Conservation (phyloP, 1,140 invertebrate species). For the Meloidogyne chitwoodi region DNA sequence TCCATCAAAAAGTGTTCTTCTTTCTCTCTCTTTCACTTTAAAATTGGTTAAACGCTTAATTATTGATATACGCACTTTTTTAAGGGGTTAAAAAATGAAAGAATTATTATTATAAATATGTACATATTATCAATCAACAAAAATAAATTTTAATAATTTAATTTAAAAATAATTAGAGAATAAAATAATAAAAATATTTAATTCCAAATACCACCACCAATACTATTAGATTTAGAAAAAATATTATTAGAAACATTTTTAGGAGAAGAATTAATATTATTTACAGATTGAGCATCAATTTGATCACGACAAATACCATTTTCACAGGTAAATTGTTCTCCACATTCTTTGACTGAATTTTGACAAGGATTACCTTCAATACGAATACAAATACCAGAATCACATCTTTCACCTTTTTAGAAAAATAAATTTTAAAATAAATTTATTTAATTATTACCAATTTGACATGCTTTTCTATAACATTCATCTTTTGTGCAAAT, state of each 20-base stretch:
- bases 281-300: neutral
- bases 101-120: too few relatives aligned
- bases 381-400: conserved; percentile 48
- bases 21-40: too few relatives aligned
- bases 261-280: neutral
- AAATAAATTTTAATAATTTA: too few relatives aligned
- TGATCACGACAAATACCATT: conserved; percentile 45
- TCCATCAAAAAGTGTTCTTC: neutral
- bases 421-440: neutral
- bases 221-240: neutral
- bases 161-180: too few relatives aligned
- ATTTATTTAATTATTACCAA: conserved; percentile 19
- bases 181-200: too few relatives aligned
- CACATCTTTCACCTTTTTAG: conserved; percentile 48
- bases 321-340: conserved; percentile 49
- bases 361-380: conserved; percentile 50
- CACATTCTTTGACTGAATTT: conserved; percentile 47
- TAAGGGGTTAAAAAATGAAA: too few relatives aligned
- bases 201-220: neutral
- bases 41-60: too few relatives aligned
- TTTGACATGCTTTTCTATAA: conserved; percentile 52
- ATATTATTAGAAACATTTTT: neutral
- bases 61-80: neutral
- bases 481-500: conserved; percentile 50
- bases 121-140: too few relatives aligned